These are phyloP conservation scores for Pipra filicauda DNA, from an alignment of 2,113 vertebrate species.

Conservation along the genomic window DNA sequence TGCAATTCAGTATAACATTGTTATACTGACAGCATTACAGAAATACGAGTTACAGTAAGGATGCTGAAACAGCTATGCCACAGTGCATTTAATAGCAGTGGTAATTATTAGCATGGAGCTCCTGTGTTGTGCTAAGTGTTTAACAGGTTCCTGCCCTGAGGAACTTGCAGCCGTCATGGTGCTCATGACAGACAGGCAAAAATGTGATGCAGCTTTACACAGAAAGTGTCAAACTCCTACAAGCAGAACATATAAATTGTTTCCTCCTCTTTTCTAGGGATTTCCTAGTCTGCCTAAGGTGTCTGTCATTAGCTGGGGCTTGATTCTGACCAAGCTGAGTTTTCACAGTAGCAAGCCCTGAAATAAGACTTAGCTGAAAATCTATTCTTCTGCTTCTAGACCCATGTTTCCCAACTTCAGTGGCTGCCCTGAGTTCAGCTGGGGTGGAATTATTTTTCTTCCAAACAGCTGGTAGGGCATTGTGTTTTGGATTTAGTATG, in stretches of 20 bases:
- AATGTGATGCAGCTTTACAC: conserved; percentile 51
- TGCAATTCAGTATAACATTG: not conserved
- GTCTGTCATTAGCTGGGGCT: conserved; percentile 6
- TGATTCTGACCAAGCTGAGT: not conserved
- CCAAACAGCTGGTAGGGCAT: not conserved
- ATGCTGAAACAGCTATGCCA: conserved; percentile 9
- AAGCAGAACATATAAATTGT: conserved; percentile 21
- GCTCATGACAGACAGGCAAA: conserved; percentile 40
- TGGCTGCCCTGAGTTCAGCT: not conserved
- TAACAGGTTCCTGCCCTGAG: conserved; percentile 55
- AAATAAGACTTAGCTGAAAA: not conserved
- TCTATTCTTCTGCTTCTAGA: not conserved
- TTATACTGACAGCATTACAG: conserved; percentile 26
- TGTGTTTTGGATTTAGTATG: not conserved
- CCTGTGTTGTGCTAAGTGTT: conserved; percentile 46
- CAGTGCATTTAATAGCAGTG: conserved; percentile 22
- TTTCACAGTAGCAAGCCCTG: not conserved
- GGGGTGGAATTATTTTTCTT: not conserved
- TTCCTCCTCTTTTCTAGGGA: not conserved
- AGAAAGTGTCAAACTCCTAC: conserved; percentile 43
- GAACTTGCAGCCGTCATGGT: conserved; percentile 27
- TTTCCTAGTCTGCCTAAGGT: conserved; percentile 26
- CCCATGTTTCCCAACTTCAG: not conserved
- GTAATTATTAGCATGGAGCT: conserved; percentile 45
- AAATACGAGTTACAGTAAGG: not conserved